These are phyloP conservation scores for Anodontia alba DNA, from an alignment of 2,888 invertebrate genomes.

Conservation along the genomic window DNA sequence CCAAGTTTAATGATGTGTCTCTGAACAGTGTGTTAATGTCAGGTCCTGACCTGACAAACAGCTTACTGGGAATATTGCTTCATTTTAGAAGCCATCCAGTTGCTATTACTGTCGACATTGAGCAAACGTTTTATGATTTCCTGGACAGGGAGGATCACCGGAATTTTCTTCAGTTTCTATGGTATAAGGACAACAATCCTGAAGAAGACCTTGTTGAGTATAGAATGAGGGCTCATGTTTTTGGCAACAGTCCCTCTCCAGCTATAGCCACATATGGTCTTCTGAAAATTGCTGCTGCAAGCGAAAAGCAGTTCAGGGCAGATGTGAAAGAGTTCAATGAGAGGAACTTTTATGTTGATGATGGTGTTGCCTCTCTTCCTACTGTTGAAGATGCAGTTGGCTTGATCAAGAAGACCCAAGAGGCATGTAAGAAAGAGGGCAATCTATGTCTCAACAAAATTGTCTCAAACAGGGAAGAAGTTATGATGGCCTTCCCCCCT, in stretches of 20 bases:
- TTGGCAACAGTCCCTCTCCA: constrained; percentile 48
- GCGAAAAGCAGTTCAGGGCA: background rate
- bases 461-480: constrained; percentile 54
- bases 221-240: constrained; percentile 47
- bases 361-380: constrained; percentile 42
- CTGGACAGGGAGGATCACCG: constrained; percentile 36
- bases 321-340: constrained; percentile 30
- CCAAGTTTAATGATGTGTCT: constrained; percentile 21
- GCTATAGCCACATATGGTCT: constrained; percentile 52
- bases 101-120: constrained; percentile 41
- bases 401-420: constrained; percentile 44
- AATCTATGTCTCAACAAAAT: constrained; percentile 63
- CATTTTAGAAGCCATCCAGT: constrained; percentile 36
- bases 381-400: constrained; percentile 23
- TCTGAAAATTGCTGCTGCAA: constrained; percentile 25
- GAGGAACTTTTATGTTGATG: constrained; percentile 61
- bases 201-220: constrained; percentile 37
- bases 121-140: constrained; percentile 56
- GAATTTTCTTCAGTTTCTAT: constrained; percentile 45
- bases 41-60: constrained; percentile 45
- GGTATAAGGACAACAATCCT: constrained; percentile 45
- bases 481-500: constrained; percentile 54
- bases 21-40: constrained; percentile 29
- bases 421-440: constrained; percentile 34
- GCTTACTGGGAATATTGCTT: constrained; percentile 31